These are phyloP conservation scores for Lophura nycthemera DNA, from an alignment of 2,113 vertebrate genomes.

Conservation along the genomic window DNA sequence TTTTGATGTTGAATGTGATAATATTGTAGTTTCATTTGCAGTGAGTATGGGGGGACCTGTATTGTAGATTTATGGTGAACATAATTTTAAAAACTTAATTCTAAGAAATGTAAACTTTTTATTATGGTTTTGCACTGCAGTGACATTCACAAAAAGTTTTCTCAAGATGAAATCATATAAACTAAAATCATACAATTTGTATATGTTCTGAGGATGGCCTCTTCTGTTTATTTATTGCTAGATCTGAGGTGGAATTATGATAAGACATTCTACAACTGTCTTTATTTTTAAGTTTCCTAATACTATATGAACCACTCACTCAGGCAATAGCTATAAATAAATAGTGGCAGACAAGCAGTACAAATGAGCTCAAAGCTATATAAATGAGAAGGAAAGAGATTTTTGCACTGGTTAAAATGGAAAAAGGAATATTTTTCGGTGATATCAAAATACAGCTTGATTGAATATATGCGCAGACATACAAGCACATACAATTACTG, in stretches of 20 bases:
- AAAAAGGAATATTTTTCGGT: constrained; percentile 13
- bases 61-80: neutral
- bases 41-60: neutral
- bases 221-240: neutral
- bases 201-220: neutral
- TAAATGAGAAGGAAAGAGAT: neutral
- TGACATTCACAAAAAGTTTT: neutral
- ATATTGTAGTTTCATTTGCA: neutral
- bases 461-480: constrained; percentile 19
- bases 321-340: constrained; percentile 60
- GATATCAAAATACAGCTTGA: constrained; percentile 32
- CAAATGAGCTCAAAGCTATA: constrained; percentile 3
- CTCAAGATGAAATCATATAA: neutral
- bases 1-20: neutral
- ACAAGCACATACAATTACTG: neutral
- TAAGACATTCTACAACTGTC: neutral
- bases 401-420: constrained; percentile 51
- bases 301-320: neutral
- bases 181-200: neutral
- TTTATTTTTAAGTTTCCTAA: neutral
- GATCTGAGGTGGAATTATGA: neutral
- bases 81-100: neutral
- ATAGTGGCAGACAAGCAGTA: constrained; percentile 31
- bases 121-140: neutral
- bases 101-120: neutral